These are phyloP conservation scores for Itoplectis maculator DNA, from an alignment of 2,888 invertebrate species.

Conservation along the genomic window DNA sequence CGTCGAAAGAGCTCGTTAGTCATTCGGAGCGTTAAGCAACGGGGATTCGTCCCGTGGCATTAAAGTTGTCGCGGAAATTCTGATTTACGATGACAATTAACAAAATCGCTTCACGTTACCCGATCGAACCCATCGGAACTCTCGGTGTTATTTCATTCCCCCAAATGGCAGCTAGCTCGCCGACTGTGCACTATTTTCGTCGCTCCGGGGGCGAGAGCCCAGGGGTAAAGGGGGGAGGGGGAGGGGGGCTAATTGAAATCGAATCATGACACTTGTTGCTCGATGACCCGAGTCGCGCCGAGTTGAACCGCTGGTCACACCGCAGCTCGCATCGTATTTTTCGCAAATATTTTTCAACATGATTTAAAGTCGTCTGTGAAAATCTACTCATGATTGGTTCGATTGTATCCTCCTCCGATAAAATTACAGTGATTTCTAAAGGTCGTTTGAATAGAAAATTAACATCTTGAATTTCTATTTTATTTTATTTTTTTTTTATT, in stretches of 20 bases:
- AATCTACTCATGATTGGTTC: background rate
- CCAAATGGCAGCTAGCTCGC: slow-evolving; percentile 35
- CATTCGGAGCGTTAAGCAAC: background rate
- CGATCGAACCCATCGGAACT: slow-evolving; percentile 50
- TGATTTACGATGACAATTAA: slow-evolving; percentile 53
- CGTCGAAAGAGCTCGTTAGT: background rate
- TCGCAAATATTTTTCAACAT: slow-evolving; percentile 53
- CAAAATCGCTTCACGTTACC: slow-evolving; percentile 49
- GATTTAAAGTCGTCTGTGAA: background rate
- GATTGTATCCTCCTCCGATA: background rate
- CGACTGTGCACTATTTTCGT: slow-evolving; percentile 43
- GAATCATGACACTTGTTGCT: slow-evolving; percentile 74
- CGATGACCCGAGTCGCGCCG: slow-evolving; percentile 65
- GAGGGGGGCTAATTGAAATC: slow-evolving; percentile 33
- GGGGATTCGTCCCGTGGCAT: slow-evolving; percentile 26
- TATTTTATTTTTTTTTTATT: no score
- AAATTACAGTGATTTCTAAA: no score
- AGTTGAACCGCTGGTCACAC: slow-evolving; percentile 3
- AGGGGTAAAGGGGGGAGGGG: no score
- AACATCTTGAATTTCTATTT: no score
- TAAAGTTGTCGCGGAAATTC: slow-evolving; percentile 24
- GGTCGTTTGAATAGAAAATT: no score
- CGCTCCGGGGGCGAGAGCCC: no score
- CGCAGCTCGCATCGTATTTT: slow-evolving; percentile 37
- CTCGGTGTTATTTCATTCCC: slow-evolving; percentile 64